Percentiles rank a stretch among this genome's conserved stretches.
Conservation (phyloP, 92 coral and sea anemone genomes). For the Porites lobata region DNA sequence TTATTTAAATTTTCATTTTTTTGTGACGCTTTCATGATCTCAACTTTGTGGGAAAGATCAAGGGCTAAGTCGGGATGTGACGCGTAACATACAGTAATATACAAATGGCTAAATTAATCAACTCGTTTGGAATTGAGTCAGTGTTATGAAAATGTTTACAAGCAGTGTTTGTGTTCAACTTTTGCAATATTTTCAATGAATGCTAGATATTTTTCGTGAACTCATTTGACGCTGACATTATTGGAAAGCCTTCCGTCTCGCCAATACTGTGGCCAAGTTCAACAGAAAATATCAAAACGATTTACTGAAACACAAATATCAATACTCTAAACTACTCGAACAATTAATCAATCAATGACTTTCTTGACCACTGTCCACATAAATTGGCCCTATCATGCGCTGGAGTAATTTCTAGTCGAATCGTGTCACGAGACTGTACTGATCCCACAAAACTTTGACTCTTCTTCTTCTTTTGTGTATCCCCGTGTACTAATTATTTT, state of each 20-base stretch:
- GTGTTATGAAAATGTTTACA: not conserved
- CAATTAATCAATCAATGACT: not conserved
- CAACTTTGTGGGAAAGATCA: no score
- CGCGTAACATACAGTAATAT: no score
- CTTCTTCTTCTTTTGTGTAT: not conserved
- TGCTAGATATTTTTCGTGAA: constrained; percentile 28
- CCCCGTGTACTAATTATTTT: not conserved
- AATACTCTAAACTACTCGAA: not conserved
- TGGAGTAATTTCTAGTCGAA: no score
- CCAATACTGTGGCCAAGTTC: constrained; percentile 8
- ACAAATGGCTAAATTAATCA: no score
- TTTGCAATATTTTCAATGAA: constrained; percentile 37
- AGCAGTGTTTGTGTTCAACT: not conserved
- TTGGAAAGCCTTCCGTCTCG: not conserved
- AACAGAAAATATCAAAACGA: not conserved
- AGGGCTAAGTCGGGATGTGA: no score
- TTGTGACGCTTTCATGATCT: no score
- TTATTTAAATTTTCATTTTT: no score
- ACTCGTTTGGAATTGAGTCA: not conserved
- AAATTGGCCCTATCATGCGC: no score
- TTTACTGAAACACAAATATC: not conserved
- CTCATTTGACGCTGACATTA: not conserved
- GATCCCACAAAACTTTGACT: no score
- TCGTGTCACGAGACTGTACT: no score
- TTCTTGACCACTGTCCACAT: no score